A percentile compares a stretch with the other conserved stretches of the same genome.
Evolutionary conservation across 2,113 vertebrate genomes (phyloP).

Genomic region (Alethe castanea): DNA sequence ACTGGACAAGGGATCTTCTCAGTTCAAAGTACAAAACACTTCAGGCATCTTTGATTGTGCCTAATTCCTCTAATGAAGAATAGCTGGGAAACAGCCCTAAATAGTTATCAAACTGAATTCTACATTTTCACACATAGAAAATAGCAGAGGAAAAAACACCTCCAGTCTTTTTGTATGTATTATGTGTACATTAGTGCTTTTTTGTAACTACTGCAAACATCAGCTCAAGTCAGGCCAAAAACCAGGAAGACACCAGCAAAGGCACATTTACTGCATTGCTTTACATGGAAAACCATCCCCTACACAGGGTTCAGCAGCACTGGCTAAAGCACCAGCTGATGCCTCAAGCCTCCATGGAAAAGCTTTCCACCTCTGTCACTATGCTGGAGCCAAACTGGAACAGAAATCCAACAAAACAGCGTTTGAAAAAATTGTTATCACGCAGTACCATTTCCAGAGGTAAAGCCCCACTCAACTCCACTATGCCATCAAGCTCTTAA

Average conservation of each 20-base stretch:
- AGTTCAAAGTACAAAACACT: background rate
- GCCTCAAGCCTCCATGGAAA: background rate
- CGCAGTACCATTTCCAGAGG: background rate
- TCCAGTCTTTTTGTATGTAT: background rate
- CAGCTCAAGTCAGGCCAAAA: background rate
- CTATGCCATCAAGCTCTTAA: background rate
- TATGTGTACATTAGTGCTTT: background rate
- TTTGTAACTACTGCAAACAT: background rate
- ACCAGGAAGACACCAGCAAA: background rate
- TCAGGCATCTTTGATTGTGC: background rate
- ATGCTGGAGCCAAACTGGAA: background rate
- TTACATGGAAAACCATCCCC: background rate
- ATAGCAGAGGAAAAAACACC: background rate
- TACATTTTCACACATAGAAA: background rate
- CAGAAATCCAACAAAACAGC: background rate
- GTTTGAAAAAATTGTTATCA: background rate
- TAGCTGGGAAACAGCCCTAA: background rate
- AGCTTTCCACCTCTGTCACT: background rate
- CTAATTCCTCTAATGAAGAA: background rate
- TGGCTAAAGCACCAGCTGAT: background rate
- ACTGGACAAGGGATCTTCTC: background rate
- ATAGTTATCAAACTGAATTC: background rate
- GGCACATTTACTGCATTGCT: background rate
- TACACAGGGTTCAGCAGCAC: background rate
- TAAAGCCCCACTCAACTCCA: background rate